Conservation (phyloP, 2,113 vertebrate species). For the Phaetusa simplex region DNA sequence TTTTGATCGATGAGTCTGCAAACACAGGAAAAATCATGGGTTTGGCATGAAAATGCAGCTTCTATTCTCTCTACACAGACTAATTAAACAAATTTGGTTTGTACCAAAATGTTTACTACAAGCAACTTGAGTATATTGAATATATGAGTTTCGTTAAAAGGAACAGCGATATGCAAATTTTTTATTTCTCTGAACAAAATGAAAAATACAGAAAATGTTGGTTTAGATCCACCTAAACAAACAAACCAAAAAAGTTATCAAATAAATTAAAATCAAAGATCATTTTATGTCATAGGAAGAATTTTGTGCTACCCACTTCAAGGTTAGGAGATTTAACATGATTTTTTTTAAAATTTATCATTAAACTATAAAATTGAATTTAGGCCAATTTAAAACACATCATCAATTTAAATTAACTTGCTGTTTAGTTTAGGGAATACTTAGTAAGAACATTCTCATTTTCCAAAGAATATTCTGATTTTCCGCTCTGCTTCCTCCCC, state of each 20-base stretch:
- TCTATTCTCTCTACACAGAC: neutral
- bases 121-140: neutral
- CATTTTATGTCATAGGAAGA: neutral
- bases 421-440: neutral
- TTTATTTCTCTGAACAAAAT: neutral
- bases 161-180: neutral
- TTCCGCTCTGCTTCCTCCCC: neutral
- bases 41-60: neutral
- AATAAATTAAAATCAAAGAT: neutral
- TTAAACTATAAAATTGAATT: neutral
- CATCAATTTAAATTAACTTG: neutral
- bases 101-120: slow-evolving; percentile 11
- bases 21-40: neutral
- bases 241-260: neutral
- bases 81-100: neutral
- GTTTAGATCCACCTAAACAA: neutral
- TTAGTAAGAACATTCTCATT: neutral
- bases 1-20: neutral
- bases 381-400: neutral
- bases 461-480: neutral
- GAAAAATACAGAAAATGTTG: neutral
- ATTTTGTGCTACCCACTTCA: neutral
- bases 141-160: neutral
- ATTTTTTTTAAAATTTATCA: rapidly evolving
- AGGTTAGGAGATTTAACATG: neutral